A percentile compares a stretch with the other conserved stretches of the same genome.
These are phyloP conservation scores for Chromobotia macracanthus DNA, from an alignment of 2,797 vertebrate genomes.

Conservation along the genomic window DNA sequence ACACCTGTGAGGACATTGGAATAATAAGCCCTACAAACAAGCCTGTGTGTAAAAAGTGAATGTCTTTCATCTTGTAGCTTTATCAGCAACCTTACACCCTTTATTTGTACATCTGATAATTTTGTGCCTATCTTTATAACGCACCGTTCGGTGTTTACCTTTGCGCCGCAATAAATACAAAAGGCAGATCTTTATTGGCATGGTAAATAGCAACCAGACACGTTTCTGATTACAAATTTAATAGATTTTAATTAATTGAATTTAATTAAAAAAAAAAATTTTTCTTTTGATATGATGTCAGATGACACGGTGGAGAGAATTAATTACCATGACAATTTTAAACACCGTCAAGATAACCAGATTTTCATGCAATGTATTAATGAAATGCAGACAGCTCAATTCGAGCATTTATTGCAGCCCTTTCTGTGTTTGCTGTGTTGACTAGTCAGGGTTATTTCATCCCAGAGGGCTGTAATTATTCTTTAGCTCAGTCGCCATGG, in stretches of 20 bases:
- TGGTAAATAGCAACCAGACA: background rate
- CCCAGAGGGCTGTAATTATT: background rate
- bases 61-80: slow-evolving; percentile 31
- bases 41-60: background rate
- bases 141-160: slow-evolving; percentile 13
- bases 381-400: background rate
- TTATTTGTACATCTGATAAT: slow-evolving; percentile 48
- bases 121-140: slow-evolving; percentile 19
- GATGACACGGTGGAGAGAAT: too few relatives aligned
- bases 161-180: slow-evolving; percentile 24
- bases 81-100: slow-evolving; percentile 24
- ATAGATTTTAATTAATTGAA: too few relatives aligned
- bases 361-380: background rate
- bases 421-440: slow-evolving; percentile 1
- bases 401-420: background rate
- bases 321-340: too few relatives aligned
- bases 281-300: too few relatives aligned
- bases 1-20: slow-evolving; percentile 3
- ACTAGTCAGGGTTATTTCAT: slow-evolving; percentile 18
- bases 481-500: slow-evolving; percentile 35
- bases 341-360: background rate
- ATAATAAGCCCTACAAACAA: slow-evolving; percentile 12
- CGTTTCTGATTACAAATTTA: background rate
- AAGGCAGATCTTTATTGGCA: background rate
- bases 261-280: too few relatives aligned